phyloP scores from a whole-genome alignment of 2,113 vertebrate species.

The Gobiocypris rarus region DNA sequence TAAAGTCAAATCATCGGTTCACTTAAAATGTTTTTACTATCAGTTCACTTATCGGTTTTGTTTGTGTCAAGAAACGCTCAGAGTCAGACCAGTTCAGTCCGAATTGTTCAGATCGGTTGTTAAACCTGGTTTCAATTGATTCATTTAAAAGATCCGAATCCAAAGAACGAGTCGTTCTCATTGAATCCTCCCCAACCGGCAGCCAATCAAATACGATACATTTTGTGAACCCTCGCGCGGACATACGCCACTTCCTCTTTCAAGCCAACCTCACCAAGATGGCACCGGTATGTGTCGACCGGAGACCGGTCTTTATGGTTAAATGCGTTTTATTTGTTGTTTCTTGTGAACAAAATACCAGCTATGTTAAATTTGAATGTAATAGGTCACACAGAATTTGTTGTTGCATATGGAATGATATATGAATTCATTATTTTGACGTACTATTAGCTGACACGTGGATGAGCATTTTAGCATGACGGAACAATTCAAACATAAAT shows the following conservation, averaged over 20 bases:
- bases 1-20: too few species aligned
- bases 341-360: background rate
- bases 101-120: background rate
- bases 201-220: slow-evolving; percentile 1
- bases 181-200: background rate
- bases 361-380: background rate
- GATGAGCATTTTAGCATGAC: background rate
- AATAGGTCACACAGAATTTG: too few species aligned
- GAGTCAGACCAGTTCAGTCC: too few species aligned
- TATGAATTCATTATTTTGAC: background rate
- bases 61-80: too few species aligned
- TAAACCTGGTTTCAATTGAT: background rate
- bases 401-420: background rate
- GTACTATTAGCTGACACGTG: slow-evolving; percentile 6
- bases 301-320: background rate
- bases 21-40: too few species aligned
- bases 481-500: background rate
- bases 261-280: slow-evolving; percentile 23
- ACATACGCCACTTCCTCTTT: slow-evolving; percentile 44
- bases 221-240: background rate
- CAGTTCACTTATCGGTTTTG: too few species aligned
- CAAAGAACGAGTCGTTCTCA: background rate
- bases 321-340: background rate
- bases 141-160: background rate
- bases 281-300: slow-evolving; percentile 47